Percentiles rank a stretch among this genome's conserved stretches.
phyloP scores from a whole-genome alignment of 2,888 invertebrate genomes.

The Atherix ibis region DNA sequence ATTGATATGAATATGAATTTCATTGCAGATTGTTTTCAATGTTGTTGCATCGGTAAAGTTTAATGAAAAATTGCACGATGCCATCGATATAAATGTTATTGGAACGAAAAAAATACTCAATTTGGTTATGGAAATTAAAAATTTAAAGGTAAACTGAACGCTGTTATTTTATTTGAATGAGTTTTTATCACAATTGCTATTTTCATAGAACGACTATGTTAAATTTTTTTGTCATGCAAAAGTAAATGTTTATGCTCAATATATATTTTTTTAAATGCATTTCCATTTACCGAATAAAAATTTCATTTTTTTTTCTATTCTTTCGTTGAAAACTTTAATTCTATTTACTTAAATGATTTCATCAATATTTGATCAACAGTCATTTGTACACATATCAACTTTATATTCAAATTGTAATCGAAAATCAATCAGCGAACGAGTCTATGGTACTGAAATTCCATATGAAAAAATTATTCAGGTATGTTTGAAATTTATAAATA shows the following conservation, averaged over 20 bases:
- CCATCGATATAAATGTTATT: conserved; percentile 32
- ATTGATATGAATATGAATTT: too few species aligned
- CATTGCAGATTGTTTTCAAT: conserved; percentile 32
- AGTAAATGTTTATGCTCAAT: too few species aligned
- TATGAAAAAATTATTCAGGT: conserved; percentile 34
- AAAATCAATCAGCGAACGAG: conserved; percentile 28
- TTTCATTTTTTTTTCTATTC: too few species aligned
- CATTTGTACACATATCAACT: conserved; percentile 32
- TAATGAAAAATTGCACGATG: conserved; percentile 33
- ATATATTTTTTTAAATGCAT: too few species aligned
- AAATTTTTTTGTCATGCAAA: too few species aligned
- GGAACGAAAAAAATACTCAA: conserved; percentile 33
- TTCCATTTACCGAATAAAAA: too few species aligned
- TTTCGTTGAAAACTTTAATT: conserved; percentile 12
- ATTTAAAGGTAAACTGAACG: conserved; percentile 24
- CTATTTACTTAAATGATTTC: conserved; percentile 15
- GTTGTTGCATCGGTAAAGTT: conserved; percentile 34
- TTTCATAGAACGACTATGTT: too few species aligned
- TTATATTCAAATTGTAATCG: conserved; percentile 34
- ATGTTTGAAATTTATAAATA: conserved; percentile 4
- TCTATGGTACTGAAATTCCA: conserved; percentile 32
- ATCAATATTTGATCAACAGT: conserved; percentile 16
- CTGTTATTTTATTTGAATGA: too few species aligned
- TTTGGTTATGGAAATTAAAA: conserved; percentile 30
- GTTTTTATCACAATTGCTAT: too few species aligned